Conservation (phyloP, 2,113 vertebrate species). For the Tyto alba region DNA sequence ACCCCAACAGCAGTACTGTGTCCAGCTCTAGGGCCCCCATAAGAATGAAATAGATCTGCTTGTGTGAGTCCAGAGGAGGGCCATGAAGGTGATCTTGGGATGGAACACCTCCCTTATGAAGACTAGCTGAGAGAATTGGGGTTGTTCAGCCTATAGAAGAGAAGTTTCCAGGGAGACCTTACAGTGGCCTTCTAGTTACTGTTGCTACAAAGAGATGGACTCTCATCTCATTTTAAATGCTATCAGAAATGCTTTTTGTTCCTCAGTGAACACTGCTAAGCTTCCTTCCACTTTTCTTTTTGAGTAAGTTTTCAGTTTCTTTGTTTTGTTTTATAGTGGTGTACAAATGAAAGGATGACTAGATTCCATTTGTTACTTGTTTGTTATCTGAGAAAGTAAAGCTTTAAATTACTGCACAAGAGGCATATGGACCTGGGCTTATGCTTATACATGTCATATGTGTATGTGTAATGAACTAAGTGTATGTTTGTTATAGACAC, state of each 20-base stretch:
- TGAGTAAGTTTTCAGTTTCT: background rate
- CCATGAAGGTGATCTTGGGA: too few species aligned
- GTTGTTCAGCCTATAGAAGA: too few species aligned
- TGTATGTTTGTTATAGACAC: background rate
- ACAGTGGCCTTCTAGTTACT: too few species aligned
- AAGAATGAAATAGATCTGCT: too few species aligned
- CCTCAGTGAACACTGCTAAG: background rate
- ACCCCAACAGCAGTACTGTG: too few species aligned
- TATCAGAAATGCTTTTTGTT: background rate
- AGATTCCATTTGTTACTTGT: background rate
- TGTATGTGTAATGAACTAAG: background rate
- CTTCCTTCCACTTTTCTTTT: background rate
- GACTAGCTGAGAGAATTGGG: too few species aligned
- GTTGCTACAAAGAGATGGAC: background rate
- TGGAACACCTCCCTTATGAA: too few species aligned
- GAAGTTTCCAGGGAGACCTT: too few species aligned
- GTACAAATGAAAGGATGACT: background rate
- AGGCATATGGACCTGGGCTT: background rate
- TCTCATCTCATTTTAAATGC: background rate
- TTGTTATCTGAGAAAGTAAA: background rate
- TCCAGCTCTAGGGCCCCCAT: too few species aligned
- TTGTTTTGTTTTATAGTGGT: background rate
- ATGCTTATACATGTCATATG: background rate
- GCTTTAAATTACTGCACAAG: background rate
- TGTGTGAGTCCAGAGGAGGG: too few species aligned